phyloP scores from a whole-genome alignment of 1,140 invertebrate genomes.

The Apocrypta bakeri region DNA sequence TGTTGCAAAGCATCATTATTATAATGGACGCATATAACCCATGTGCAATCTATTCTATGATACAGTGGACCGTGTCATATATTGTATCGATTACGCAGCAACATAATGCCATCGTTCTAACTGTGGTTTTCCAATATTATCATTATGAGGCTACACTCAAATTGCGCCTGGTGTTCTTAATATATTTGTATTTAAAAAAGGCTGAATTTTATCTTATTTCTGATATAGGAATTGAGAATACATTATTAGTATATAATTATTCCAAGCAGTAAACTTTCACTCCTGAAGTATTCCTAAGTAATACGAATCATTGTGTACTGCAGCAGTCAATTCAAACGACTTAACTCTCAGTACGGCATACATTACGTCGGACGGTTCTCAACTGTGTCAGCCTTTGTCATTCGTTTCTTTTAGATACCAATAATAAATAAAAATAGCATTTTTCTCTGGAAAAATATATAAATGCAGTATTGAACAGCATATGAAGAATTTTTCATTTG shows the following conservation, averaged over 20 bases:
- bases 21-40: background rate
- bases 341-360: background rate
- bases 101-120: background rate
- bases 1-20: background rate
- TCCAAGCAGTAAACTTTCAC: background rate
- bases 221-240: background rate
- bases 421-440: too few relatives aligned
- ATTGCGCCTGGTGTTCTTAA: background rate
- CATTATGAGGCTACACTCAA: background rate
- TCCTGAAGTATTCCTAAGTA: background rate
- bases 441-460: too few relatives aligned
- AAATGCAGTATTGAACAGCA: too few relatives aligned
- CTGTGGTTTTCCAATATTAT: slow-evolving; percentile 2
- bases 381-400: background rate
- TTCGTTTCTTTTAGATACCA: too few relatives aligned
- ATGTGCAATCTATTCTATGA: too few relatives aligned
- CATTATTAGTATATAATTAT: background rate
- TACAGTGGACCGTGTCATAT: background rate
- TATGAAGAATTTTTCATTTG: too few relatives aligned
- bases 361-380: background rate
- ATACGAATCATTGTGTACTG: background rate
- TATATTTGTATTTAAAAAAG: background rate
- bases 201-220: background rate
- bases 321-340: background rate
- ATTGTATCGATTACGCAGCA: background rate